Evolutionary conservation across 2,888 invertebrate species (phyloP).

Genomic region (Sturmia bella): DNA sequence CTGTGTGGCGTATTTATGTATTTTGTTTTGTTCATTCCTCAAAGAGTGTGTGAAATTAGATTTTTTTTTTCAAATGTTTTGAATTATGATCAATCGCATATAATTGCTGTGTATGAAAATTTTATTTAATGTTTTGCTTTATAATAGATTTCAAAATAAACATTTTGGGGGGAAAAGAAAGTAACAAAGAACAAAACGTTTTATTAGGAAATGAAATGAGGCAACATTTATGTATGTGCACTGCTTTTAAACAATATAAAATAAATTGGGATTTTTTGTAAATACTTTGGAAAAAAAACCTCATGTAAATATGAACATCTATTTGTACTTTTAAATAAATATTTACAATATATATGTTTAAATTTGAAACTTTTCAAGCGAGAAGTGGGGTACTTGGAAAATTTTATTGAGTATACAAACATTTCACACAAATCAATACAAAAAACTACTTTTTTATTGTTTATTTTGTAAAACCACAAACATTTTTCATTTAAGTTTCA

Average conservation of each 20-base stretch:
- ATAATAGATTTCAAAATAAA: constrained; percentile 53
- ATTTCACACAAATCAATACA: neutral
- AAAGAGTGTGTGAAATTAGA: constrained; percentile 54
- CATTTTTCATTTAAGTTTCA: too few species aligned
- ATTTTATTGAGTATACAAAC: too few species aligned
- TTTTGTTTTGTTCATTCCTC: constrained; percentile 29
- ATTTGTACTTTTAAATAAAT: too few species aligned
- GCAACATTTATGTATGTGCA: constrained; percentile 37
- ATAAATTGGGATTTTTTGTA: constrained; percentile 14
- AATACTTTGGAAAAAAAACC: neutral
- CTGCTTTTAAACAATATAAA: constrained; percentile 11
- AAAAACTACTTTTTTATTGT: too few species aligned
- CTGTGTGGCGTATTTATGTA: constrained; percentile 14
- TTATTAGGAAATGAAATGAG: constrained; percentile 49
- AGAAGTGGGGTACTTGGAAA: too few species aligned
- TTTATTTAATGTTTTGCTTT: constrained; percentile 54
- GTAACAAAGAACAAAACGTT: constrained; percentile 33
- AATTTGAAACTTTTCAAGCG: too few species aligned
- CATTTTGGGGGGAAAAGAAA: constrained; percentile 37
- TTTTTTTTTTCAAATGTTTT: constrained; percentile 34
- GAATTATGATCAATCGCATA: constrained; percentile 48
- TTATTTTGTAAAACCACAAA: too few species aligned
- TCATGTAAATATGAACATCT: too few species aligned
- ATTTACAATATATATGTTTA: too few species aligned
- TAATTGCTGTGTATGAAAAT: constrained; percentile 31